Evolutionary conservation across 2,888 invertebrate genomes (phyloP), one percentile per base, ranked within the genome.

Genomic region (Ornithoptera alexandrae): DNA sequence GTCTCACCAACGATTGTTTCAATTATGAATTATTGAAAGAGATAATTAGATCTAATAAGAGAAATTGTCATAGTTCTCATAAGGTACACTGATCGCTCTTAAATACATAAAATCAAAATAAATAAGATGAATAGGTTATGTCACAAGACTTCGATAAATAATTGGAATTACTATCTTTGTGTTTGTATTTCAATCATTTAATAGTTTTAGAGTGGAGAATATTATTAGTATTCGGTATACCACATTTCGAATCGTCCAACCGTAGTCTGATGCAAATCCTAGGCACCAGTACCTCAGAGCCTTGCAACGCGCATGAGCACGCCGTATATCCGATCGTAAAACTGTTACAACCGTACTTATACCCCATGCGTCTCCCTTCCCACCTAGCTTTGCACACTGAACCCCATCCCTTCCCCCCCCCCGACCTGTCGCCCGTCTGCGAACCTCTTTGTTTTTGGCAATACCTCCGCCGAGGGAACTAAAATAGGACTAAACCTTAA

Each of bases 391-490:
- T 30, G 57, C 36, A 60, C 46, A 65, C 56, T 60, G 18, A 62
- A 62, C 42, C 50, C 58, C 59, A 58, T 22, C 22, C 22, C n/a
- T n/a, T n/a, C 60, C 63, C 60, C 56, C 30, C 50, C 63, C 50
- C 56, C 63, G 60, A 42, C 39, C 61, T 56, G 15, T 71, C 46
- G 73, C 79, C 85, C 79, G 88, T 89, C 89, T 90, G 84, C 84
- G 79, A 78, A 79, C 82, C 87, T 88, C 89, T 90, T 92, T 92
- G 91, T 92, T 92, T 90, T 90, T 85, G 89, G 87, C 82, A 86
- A 85, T 82, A 80, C 79, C 81, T 75, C 69, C 81, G 80, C 77
- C 70, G 84, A 85, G 86, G 86, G 82, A 87, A 87, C 85, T 86
- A 85, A 84, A 83, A 81, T 81, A 81, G 79, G 85, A 82, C 83